Percentiles rank a stretch among this genome's conserved stretches.
These are phyloP conservation scores for Zosterops lateralis DNA, from an alignment of 2,113 vertebrate genomes.

Conservation along the genomic window DNA sequence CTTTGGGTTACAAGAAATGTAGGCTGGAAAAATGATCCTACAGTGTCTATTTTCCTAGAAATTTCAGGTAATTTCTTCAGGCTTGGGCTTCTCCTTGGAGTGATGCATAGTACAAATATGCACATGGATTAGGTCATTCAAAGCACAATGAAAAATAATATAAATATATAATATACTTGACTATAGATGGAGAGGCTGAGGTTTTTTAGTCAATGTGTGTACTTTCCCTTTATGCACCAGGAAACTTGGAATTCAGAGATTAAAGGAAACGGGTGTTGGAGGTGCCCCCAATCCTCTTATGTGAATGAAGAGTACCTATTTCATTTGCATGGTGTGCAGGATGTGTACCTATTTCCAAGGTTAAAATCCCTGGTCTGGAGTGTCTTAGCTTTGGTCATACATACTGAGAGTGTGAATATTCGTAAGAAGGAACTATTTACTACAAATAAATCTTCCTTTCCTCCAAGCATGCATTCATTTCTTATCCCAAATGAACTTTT, in stretches of 20 bases:
- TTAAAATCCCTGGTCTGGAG: not conserved
- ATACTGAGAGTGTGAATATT: not conserved
- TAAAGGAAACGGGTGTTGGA: not conserved
- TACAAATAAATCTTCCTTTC: not conserved
- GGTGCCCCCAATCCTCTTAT: not conserved
- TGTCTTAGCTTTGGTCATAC: not conserved
- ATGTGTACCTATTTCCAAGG: rapidly evolving
- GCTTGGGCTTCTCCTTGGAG: not conserved
- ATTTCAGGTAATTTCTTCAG: not conserved
- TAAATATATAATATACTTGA: not conserved
- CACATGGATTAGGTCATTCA: not conserved
- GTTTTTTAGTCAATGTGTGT: not conserved
- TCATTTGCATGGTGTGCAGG: too few relatives aligned
- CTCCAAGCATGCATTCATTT: not conserved
- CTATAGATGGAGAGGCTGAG: not conserved
- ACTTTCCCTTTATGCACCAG: not conserved
- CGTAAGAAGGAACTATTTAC: not conserved
- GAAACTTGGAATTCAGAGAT: not conserved
- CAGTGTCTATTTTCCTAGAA: not conserved
- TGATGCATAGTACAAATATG: not conserved
- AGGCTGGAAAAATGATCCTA: not conserved
- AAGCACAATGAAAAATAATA: not conserved
- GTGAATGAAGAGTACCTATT: not conserved
- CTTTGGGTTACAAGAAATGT: not conserved
- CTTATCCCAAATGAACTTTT: not conserved